Evolutionary conservation across 1,140 invertebrate genomes (phyloP).

Genomic region (Eumeta japonica): DNA sequence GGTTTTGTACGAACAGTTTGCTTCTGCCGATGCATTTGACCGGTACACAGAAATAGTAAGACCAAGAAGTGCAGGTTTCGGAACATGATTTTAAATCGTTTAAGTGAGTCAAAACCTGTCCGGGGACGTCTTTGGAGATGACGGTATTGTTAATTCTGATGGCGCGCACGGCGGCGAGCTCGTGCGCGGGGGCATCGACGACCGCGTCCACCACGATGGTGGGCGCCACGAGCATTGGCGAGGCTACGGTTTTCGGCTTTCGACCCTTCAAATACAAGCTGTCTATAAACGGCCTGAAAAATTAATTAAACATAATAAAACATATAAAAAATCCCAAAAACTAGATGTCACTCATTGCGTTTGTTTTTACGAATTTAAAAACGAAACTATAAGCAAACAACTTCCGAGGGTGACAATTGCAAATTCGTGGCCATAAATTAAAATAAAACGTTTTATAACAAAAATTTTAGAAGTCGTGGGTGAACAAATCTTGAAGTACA

Average conservation of each 20-base stretch:
- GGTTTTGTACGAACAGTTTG: constrained; percentile 36
- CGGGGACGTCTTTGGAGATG: constrained; percentile 24
- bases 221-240: no score
- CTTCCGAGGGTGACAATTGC: no score
- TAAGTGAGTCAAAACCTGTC: constrained; percentile 17
- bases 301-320: no score
- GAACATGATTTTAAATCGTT: constrained; percentile 22
- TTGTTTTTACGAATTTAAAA: no score
- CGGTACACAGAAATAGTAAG: constrained; percentile 44
- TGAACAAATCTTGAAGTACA: no score
- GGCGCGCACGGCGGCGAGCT: constrained; percentile 19
- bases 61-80: constrained; percentile 30
- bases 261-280: constrained; percentile 30
- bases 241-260: constrained; percentile 29
- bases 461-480: no score
- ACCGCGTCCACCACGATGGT: no score
- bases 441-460: constrained; percentile 5
- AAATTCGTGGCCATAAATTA: no score
- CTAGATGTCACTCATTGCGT: no score
- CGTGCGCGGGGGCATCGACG: no score
- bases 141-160: constrained; percentile 42
- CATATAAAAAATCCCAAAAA: no score
- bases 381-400: no score
- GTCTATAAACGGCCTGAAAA: constrained; percentile 30
- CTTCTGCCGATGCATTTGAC: constrained; percentile 27